phyloP scores from a whole-genome alignment of 2,888 invertebrate genomes.

The Hemicrepidius hirtus region DNA sequence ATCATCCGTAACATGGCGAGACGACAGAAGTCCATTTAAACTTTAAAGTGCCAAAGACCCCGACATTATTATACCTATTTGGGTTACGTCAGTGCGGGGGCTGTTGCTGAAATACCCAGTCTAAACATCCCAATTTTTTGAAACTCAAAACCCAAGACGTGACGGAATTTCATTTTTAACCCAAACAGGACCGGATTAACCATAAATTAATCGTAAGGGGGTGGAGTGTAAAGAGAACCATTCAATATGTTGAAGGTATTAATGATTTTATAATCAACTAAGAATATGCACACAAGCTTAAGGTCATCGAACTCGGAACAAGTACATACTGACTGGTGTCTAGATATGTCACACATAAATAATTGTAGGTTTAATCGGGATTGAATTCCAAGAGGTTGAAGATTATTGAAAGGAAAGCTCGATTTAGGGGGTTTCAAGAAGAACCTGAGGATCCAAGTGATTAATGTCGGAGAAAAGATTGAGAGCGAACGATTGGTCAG shows the following conservation, averaged over 20 bases:
- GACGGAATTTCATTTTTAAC: not conserved
- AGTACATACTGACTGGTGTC: conserved; percentile 61
- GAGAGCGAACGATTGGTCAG: conserved; percentile 23
- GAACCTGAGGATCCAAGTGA: conserved; percentile 8
- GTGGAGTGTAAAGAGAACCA: no score
- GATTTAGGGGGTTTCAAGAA: no score
- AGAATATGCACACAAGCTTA: conserved; percentile 59
- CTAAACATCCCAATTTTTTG: conserved; percentile 33
- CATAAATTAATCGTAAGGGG: no score
- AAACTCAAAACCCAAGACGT: not conserved
- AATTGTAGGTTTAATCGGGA: conserved; percentile 45
- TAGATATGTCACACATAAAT: conserved; percentile 63
- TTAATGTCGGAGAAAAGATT: conserved; percentile 3
- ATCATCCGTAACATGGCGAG: conserved; percentile 40
- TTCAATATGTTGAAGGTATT: not conserved
- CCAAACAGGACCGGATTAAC: no score
- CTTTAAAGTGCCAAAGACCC: conserved; percentile 48
- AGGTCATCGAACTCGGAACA: conserved; percentile 59
- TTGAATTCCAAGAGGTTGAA: no score
- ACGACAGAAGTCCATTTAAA: conserved; percentile 46
- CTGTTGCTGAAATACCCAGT: no score
- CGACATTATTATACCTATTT: conserved; percentile 36
- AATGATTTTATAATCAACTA: conserved; percentile 40
- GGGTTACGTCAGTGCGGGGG: conserved; percentile 44
- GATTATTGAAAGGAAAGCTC: no score